Conservation (phyloP, 2,888 invertebrate species). For the Alviniconcha strummeri region DNA sequence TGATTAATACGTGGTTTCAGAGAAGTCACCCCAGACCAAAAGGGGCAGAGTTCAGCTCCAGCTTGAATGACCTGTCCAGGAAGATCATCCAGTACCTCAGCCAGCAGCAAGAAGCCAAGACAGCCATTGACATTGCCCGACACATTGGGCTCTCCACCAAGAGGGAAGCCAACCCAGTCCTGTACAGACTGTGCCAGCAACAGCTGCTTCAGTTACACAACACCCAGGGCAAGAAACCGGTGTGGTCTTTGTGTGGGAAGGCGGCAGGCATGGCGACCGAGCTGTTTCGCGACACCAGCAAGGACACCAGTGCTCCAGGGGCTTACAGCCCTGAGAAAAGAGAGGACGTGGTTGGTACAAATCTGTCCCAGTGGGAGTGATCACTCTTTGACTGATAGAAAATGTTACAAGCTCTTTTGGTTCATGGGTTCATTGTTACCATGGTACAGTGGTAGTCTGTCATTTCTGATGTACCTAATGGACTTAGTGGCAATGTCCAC, state of each 20-base stretch:
- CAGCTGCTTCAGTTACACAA: constrained; percentile 35
- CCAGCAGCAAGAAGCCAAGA: constrained; percentile 32
- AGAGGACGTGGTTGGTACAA: background rate
- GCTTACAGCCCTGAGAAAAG: constrained; percentile 22
- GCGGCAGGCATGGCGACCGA: background rate
- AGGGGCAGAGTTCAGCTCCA: too few species aligned
- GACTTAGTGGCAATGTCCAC: background rate
- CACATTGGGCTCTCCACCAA: constrained; percentile 50
- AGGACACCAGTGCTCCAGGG: constrained; percentile 36
- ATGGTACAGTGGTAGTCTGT: too few species aligned
- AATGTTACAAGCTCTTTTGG: too few species aligned
- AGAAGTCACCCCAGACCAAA: too few species aligned
- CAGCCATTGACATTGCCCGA: constrained; percentile 56
- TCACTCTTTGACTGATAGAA: too few species aligned
- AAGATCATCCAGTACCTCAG: constrained; percentile 29
- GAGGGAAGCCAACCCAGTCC: constrained; percentile 59
- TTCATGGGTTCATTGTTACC: too few species aligned
- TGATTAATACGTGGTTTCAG: background rate
- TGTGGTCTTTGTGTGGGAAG: constrained; percentile 9
- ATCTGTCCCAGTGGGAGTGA: background rate
- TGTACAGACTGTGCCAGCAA: constrained; percentile 54
- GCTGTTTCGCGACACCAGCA: constrained; percentile 21
- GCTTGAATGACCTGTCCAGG: background rate
- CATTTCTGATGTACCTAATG: too few species aligned
- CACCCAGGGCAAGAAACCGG: background rate